Base-by-base conservation (phyloP, 2,888 invertebrate species). In the Thysanoteuthis rhombus region DNA sequence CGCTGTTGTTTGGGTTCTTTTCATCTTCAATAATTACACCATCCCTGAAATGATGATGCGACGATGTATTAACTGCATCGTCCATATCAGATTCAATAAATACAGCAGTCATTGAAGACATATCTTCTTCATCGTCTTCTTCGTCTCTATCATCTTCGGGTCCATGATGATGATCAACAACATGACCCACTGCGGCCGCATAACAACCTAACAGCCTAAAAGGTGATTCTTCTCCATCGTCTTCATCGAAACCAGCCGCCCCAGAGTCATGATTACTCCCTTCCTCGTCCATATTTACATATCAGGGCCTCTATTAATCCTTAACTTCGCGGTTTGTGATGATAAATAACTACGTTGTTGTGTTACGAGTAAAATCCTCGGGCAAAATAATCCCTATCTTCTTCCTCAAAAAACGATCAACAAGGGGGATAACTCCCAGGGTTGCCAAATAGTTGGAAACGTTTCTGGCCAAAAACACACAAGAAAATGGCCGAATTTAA, bases 71-170 rank as follows among this genome's bases (percentile, higher is more conserved):
- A 28, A 12, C 92, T 40, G 32, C 42, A 39, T 92, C 92, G 42
- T 92, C 92, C 92, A 92, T 45, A 45, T 92, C 92, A 5, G 93
- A 47, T 39, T 93, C 93, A 45, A 93, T 93, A 36, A 58, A 93
- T 1, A 93, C 93, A 19, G 93, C 38, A 32, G 93, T 93, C 52
- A 93, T 93, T 39, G 93, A 93, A 93, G 47, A 36, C 93, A 93
- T 93, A 32, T 92, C 92, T 22, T 92, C 45, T 36, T 92, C 47
- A 5, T 92, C 92, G 8, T 92, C 91, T 19, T 92, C 92, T 2
- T 40, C 19, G 16, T 91, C 92, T 19, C 32, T 45, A 32, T 28
- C 91, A 32, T 42, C 36, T 19, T 90, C 90, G 32, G 22, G 40
- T 19, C 45, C 92, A 12, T 92, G 45, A 28, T 40, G 3, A 22